A percentile compares a stretch with the other conserved stretches of the same genome.
Evolutionary conservation across 1,140 invertebrate genomes (phyloP).

Genomic region (Glossosoma conforme): DNA sequence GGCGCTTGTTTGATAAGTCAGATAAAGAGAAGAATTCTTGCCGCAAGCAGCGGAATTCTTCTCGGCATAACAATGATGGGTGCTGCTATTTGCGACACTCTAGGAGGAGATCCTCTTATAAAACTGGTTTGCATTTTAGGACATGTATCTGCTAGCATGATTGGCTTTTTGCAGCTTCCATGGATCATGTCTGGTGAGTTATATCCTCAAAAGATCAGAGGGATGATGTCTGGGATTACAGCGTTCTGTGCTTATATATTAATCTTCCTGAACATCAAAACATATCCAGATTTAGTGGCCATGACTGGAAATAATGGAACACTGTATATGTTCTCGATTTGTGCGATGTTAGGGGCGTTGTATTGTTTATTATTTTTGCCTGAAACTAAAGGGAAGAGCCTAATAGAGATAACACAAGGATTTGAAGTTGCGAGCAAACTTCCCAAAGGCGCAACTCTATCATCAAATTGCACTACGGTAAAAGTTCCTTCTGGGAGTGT

Average conservation of each 20-base stretch:
- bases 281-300: slow-evolving; percentile 58
- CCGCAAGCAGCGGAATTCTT: slow-evolving; percentile 59
- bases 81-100: slow-evolving; percentile 49
- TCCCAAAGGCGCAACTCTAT: slow-evolving; percentile 37
- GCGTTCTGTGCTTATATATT: slow-evolving; percentile 65
- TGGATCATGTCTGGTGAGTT: slow-evolving; percentile 73
- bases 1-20: slow-evolving; percentile 65
- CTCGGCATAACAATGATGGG: slow-evolving; percentile 59
- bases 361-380: slow-evolving; percentile 68
- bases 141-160: slow-evolving; percentile 68
- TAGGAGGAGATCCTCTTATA: slow-evolving; percentile 49
- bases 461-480: slow-evolving; percentile 34
- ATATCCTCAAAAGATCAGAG: slow-evolving; percentile 63
- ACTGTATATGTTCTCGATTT: slow-evolving; percentile 69
- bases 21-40: slow-evolving; percentile 61
- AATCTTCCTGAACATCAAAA: slow-evolving; percentile 66
- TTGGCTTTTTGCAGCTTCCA: slow-evolving; percentile 66
- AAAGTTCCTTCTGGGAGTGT: slow-evolving; percentile 1
- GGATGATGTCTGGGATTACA: slow-evolving; percentile 63
- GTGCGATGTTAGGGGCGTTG: slow-evolving; percentile 59
- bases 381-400: slow-evolving; percentile 73
- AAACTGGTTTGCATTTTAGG: slow-evolving; percentile 59
- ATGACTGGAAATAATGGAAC: slow-evolving; percentile 61
- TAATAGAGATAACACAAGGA: slow-evolving; percentile 70
- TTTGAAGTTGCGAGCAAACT: slow-evolving; percentile 51